Evolutionary conservation across 2,888 invertebrate genomes (phyloP).

Genomic region (Eurytoma adleriae): DNA sequence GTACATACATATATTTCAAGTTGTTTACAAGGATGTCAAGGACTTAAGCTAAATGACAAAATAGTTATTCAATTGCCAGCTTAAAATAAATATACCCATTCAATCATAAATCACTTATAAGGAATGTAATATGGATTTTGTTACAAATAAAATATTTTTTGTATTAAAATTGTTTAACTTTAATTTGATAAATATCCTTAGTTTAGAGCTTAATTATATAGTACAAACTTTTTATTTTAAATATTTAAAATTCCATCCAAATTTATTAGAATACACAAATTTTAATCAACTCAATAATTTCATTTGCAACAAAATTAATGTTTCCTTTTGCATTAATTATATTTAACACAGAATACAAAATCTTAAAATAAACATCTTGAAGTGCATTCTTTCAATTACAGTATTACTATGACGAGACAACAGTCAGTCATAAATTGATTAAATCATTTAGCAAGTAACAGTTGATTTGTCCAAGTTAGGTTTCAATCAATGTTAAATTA

Average conservation of each 20-base stretch:
- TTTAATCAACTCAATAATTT: constrained; percentile 18
- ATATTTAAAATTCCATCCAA: no score
- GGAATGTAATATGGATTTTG: constrained; percentile 47
- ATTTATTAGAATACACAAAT: neutral
- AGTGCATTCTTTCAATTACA: constrained; percentile 24
- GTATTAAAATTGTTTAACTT: neutral
- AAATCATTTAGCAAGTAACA: constrained; percentile 8
- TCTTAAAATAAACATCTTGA: constrained; percentile 35
- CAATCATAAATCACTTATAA: constrained; percentile 36
- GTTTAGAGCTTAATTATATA: no score
- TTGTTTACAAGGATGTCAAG: constrained; percentile 41
- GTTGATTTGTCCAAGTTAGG: constrained; percentile 15
- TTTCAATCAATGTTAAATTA: constrained; percentile 8
- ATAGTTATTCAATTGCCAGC: constrained; percentile 24
- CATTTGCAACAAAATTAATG: constrained; percentile 40
- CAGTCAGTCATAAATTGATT: constrained; percentile 28
- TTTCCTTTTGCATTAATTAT: constrained; percentile 28
- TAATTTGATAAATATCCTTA: constrained; percentile 10
- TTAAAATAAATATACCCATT: constrained; percentile 24
- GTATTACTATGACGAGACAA: constrained; percentile 3
- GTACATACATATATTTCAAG: constrained; percentile 46
- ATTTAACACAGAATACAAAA: constrained; percentile 31
- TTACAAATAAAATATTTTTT: constrained; percentile 37
- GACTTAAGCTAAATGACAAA: constrained; percentile 22
- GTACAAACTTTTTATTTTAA: neutral